phyloP scores from a whole-genome alignment of 2,888 invertebrate genomes.

The Catocala fraxini region DNA sequence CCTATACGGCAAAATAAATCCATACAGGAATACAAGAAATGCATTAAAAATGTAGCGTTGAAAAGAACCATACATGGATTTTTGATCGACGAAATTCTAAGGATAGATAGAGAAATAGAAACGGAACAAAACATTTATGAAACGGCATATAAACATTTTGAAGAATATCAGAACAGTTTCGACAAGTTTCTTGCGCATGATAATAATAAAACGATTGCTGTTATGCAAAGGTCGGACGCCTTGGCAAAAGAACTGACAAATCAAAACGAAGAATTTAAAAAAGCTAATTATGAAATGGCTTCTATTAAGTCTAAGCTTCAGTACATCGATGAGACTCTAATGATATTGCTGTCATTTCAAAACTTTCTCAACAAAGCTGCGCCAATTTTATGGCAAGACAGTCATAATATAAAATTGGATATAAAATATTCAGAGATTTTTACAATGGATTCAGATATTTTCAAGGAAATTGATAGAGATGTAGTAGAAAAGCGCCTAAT shows the following conservation, averaged over 20 bases:
- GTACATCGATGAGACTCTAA: conserved; percentile 77
- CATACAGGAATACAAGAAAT: conserved; percentile 84
- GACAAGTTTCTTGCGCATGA: conserved; percentile 82
- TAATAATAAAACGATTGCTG: conserved; percentile 79
- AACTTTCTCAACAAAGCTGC: conserved; percentile 77
- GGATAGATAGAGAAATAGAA: conserved; percentile 78
- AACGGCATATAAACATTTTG: conserved; percentile 73
- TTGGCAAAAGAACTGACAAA: conserved; percentile 74
- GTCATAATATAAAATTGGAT: conserved; percentile 64
- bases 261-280: conserved; percentile 76
- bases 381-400: conserved; percentile 78
- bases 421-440: conserved; percentile 67
- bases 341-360: conserved; percentile 79
- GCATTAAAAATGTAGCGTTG: conserved; percentile 78
- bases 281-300: conserved; percentile 76
- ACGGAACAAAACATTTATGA: conserved; percentile 72
- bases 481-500: conserved; percentile 61
- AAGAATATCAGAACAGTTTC: conserved; percentile 79
- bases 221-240: conserved; percentile 81
- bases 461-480: conserved; percentile 63
- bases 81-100: conserved; percentile 76
- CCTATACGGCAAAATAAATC: conserved; percentile 87
- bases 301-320: conserved; percentile 78
- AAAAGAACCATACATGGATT: conserved; percentile 76
- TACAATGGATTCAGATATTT: conserved; percentile 69